phyloP scores from a whole-genome alignment of 2,113 vertebrate species.

The Phalacrocorax pelagicus region DNA sequence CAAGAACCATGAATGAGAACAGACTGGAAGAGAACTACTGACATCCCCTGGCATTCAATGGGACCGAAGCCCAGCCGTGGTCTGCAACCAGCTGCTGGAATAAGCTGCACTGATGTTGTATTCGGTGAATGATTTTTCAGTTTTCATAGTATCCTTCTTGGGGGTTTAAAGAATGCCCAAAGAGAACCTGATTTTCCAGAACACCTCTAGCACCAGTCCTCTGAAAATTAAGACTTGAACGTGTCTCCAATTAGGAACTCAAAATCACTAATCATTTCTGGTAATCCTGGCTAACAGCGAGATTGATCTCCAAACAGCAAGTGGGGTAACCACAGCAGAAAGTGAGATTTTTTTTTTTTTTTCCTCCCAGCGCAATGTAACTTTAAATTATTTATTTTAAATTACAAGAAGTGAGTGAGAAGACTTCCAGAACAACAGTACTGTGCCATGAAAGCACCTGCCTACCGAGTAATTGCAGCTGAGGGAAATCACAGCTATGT shows the following conservation, averaged over 20 bases:
- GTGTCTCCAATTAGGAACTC: background rate
- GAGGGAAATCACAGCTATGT: background rate
- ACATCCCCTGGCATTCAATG: accelerated
- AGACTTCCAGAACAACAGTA: background rate
- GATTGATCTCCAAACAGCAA: background rate
- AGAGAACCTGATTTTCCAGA: background rate
- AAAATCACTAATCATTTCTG: background rate
- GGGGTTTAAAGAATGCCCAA: background rate
- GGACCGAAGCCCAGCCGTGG: background rate
- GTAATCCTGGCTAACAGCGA: background rate
- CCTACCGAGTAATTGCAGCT: background rate
- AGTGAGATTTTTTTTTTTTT: background rate
- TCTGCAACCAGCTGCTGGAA: background rate
- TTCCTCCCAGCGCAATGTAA: background rate
- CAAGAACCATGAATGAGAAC: background rate
- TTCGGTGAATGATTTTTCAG: background rate
- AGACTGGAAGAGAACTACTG: background rate
- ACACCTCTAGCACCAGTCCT: slow-evolving; percentile 34
- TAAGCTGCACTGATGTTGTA: background rate
- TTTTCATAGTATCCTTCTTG: background rate
- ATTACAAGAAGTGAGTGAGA: background rate
- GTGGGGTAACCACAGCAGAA: background rate
- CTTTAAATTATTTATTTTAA: background rate
- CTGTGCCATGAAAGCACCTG: background rate
- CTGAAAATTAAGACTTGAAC: background rate